Evolutionary conservation across 2,797 vertebrate species (phyloP).

Genomic region (Betta splendens): DNA sequence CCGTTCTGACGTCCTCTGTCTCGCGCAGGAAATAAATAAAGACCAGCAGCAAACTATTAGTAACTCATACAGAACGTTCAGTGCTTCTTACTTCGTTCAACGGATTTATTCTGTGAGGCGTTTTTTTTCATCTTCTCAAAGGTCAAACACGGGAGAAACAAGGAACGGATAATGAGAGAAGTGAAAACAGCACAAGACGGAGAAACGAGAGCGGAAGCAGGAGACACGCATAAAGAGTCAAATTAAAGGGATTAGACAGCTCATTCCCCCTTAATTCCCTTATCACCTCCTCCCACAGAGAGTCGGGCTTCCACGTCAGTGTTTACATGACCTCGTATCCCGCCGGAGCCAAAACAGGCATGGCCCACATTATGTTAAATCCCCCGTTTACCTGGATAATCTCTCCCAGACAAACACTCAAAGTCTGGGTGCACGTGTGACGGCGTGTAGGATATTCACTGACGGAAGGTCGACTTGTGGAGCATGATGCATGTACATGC

Average conservation of each 20-base stretch:
- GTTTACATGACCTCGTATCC: slow-evolving; percentile 78
- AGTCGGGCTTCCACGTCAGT: slow-evolving; percentile 73
- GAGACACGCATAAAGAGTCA: slow-evolving; percentile 60
- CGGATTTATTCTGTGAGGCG: neutral
- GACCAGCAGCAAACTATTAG: no score
- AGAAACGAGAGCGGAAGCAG: slow-evolving; percentile 47
- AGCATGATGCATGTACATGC: no score
- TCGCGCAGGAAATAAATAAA: no score
- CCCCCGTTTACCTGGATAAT: slow-evolving; percentile 80
- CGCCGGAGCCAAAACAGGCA: slow-evolving; percentile 69
- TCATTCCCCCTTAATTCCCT: slow-evolving; percentile 79
- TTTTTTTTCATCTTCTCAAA: slow-evolving; percentile 18
- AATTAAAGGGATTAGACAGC: slow-evolving; percentile 84
- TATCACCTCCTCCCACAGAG: slow-evolving; percentile 81
- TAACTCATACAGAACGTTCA: no score
- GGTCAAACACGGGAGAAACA: slow-evolving; percentile 22
- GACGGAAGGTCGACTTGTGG: slow-evolving; percentile 19
- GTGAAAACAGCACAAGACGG: slow-evolving; percentile 24
- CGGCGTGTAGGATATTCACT: slow-evolving; percentile 3
- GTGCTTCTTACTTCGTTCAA: neutral
- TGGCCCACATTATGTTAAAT: slow-evolving; percentile 79
- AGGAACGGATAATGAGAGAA: slow-evolving; percentile 7
- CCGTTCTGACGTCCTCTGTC: neutral
- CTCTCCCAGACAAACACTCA: slow-evolving; percentile 56
- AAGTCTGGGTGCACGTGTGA: slow-evolving; percentile 11